These are phyloP conservation scores for Brenthis hecate DNA, from an alignment of 2,888 invertebrate genomes.

Conservation along the genomic window DNA sequence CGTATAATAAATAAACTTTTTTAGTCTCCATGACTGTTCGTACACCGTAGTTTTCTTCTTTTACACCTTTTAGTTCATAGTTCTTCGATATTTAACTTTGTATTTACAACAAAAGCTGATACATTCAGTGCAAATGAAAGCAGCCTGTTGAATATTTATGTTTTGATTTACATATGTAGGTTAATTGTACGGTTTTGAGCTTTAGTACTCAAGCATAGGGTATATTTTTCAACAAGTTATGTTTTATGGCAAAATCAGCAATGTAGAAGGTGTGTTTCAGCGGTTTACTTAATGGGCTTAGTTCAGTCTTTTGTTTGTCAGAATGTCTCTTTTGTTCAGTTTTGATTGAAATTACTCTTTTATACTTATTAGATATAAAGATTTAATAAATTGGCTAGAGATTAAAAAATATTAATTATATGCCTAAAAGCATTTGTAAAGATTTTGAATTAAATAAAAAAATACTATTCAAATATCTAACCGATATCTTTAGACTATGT, in stretches of 20 bases:
- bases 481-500: too few species aligned
- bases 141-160: conserved; percentile 29
- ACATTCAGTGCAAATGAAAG: conserved; percentile 25
- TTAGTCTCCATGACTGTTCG: too few species aligned
- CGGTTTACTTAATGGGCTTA: conserved; percentile 19
- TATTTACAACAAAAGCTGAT: conserved; percentile 22
- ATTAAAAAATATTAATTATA: background rate
- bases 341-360: conserved; percentile 7
- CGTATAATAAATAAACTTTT: too few species aligned
- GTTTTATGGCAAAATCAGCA: background rate
- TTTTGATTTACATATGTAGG: conserved; percentile 23
- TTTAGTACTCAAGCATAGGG: background rate
- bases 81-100: conserved; percentile 12
- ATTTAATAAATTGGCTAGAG: background rate
- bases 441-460: too few species aligned
- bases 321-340: background rate
- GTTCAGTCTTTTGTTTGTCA: conserved; percentile 18
- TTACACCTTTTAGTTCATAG: conserved; percentile 2
- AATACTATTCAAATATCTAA: too few species aligned
- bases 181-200: background rate
- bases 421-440: too few species aligned
- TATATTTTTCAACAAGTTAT: background rate
- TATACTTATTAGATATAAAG: background rate
- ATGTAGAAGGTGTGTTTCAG: conserved; percentile 20
- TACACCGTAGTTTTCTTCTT: too few species aligned